Evolutionary conservation across 1,140 invertebrate species (phyloP).

Genomic region (Pachyrhynchus sulphureomaculatus): DNA sequence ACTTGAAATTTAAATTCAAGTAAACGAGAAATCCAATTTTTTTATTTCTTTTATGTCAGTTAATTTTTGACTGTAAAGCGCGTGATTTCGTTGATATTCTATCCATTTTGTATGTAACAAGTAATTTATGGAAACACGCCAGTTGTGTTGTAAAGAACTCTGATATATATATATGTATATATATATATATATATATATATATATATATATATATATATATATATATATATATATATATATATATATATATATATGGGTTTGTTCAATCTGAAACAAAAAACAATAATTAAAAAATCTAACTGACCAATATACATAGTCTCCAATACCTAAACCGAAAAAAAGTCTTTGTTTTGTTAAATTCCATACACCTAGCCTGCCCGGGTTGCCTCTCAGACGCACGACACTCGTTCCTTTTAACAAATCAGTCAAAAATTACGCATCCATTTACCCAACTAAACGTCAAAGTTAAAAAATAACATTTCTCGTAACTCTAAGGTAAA

Average conservation of each 20-base stretch:
- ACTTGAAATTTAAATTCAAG: too few relatives aligned
- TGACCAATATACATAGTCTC: conserved; percentile 10
- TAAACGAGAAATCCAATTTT: too few relatives aligned
- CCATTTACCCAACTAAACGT: conserved; percentile 5
- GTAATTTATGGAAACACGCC: too few relatives aligned
- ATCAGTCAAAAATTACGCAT: conserved; percentile 27
- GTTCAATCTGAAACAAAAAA: background rate
- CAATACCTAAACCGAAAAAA: conserved; percentile 11
- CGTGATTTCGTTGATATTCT: too few relatives aligned
- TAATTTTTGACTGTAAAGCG: too few relatives aligned
- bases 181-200: too few relatives aligned
- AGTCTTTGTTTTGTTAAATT: conserved; percentile 35
- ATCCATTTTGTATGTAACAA: too few relatives aligned
- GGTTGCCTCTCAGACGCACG: conserved; percentile 51
- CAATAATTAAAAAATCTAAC: background rate
- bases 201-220: too few relatives aligned
- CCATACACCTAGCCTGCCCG: conserved; percentile 53
- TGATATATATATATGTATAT: too few relatives aligned
- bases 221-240: background rate
- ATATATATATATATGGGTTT: too few relatives aligned
- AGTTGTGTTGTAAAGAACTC: too few relatives aligned
- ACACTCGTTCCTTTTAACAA: conserved; percentile 42
- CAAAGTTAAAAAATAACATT: conserved; percentile 8
- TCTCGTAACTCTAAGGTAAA: conserved; percentile 9
- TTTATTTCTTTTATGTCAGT: too few relatives aligned